Conservation (phyloP, 2,797 vertebrate genomes). For the Zenarchopterus dispar region DNA sequence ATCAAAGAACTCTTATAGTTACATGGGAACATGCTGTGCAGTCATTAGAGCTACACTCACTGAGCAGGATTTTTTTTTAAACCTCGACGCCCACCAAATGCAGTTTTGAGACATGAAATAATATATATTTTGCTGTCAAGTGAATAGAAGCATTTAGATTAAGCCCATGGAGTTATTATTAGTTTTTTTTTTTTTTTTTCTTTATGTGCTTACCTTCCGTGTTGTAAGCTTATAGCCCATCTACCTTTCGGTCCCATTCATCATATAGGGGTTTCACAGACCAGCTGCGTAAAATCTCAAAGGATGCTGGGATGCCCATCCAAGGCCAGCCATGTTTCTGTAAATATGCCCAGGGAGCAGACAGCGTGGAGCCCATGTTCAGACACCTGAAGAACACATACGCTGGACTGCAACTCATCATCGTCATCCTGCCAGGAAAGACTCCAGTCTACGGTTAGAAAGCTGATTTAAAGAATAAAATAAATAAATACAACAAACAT, state of each 20-base stretch:
- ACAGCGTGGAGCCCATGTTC: conserved; percentile 99
- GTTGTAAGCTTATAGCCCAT: not conserved
- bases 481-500: not conserved
- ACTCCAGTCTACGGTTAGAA: conserved; percentile 93
- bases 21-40: too few species aligned
- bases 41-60: too few species aligned
- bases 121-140: too few species aligned
- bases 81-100: too few species aligned
- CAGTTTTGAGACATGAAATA: too few species aligned
- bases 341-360: conserved; percentile 97
- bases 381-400: conserved; percentile 97
- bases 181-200: rapidly evolving
- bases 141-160: too few species aligned
- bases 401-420: conserved; percentile 95
- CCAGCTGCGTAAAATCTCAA: conserved; percentile 97
- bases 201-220: not conserved
- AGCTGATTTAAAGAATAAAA: not conserved
- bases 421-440: conserved; percentile 96
- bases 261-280: conserved; percentile 87
- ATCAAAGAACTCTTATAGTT: too few species aligned
- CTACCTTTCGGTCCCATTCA: not conserved
- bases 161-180: not conserved
- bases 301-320: conserved; percentile 98
- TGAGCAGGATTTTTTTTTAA: too few species aligned
- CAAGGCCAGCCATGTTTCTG: conserved; percentile 99